phyloP scores from a whole-genome alignment of 2,797 vertebrate genomes.

The Trachurus trachurus region DNA sequence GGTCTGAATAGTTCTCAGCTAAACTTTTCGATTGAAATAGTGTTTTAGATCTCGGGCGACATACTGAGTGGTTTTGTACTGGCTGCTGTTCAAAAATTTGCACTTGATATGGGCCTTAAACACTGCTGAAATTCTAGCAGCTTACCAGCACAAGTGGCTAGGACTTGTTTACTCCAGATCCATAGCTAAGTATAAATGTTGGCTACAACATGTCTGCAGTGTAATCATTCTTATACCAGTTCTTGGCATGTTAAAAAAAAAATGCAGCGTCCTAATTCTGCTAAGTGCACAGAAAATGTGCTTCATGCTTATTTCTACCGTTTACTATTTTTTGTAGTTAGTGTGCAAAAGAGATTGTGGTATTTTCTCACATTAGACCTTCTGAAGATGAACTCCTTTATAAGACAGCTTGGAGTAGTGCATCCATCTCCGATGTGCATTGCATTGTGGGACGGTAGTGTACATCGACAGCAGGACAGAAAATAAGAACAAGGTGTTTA shows the following conservation, averaged over 20 bases:
- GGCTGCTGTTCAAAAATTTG: conserved; percentile 38
- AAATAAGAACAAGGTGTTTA: neutral
- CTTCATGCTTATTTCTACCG: neutral
- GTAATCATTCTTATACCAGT: conserved; percentile 22
- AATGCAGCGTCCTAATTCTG: neutral
- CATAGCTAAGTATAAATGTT: conserved; percentile 58
- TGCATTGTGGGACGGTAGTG: neutral
- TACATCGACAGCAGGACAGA: neutral
- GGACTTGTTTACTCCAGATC: conserved; percentile 59
- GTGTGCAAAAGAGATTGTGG: neutral
- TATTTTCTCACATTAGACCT: neutral
- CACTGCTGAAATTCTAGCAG: conserved; percentile 55
- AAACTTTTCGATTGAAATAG: neutral
- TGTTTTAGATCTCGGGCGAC: conserved; percentile 15
- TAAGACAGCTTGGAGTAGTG: no score
- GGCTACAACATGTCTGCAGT: conserved; percentile 24
- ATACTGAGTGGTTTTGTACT: conserved; percentile 33
- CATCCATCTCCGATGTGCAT: neutral
- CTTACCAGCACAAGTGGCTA: conserved; percentile 33
- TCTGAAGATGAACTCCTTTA: neutral
- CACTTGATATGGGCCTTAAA: conserved; percentile 54
- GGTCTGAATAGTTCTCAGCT: neutral
- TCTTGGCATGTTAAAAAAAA: neutral
- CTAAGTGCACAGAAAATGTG: neutral
- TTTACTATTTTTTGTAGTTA: neutral